Evolutionary conservation across 2,888 invertebrate species (phyloP).

Genomic region (Priocnemis perturbator): DNA sequence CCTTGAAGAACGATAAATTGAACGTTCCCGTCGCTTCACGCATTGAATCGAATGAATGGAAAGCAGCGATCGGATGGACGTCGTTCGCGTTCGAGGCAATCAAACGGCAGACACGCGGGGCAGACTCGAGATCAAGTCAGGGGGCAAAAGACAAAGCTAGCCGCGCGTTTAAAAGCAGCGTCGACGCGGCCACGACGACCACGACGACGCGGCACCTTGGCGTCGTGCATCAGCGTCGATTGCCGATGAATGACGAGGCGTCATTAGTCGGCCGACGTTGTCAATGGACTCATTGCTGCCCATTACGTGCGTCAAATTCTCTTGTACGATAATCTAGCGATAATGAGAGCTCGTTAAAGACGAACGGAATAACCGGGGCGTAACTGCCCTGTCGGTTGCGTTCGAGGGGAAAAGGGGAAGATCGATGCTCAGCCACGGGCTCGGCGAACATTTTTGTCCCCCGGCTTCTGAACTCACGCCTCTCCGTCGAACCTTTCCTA

Average conservation of each 20-base stretch:
- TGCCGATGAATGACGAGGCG: slow-evolving; percentile 63
- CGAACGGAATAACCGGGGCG: slow-evolving; percentile 48
- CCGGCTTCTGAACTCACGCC: background rate
- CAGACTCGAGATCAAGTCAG: too few relatives aligned
- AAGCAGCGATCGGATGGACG: too few relatives aligned
- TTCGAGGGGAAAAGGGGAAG: slow-evolving; percentile 10
- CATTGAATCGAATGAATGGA: too few relatives aligned
- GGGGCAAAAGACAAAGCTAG: too few relatives aligned
- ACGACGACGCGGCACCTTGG: slow-evolving; percentile 22
- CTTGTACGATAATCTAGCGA: slow-evolving; percentile 71
- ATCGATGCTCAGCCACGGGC: slow-evolving; percentile 44
- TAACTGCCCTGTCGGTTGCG: slow-evolving; percentile 29
- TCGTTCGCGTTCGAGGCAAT: too few relatives aligned
- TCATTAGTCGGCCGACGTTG: slow-evolving; percentile 65
- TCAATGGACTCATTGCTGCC: slow-evolving; percentile 69
- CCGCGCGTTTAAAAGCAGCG: too few relatives aligned
- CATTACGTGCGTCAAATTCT: slow-evolving; percentile 64
- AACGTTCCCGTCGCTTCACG: too few relatives aligned
- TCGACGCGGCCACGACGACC: too few relatives aligned
- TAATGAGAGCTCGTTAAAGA: slow-evolving; percentile 69
- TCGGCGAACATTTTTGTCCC: slow-evolving; percentile 14
- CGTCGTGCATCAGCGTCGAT: slow-evolving; percentile 43
- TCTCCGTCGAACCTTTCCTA: background rate
- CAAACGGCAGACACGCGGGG: too few relatives aligned
- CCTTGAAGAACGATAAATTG: too few relatives aligned